phyloP scores from a whole-genome alignment of 2,888 invertebrate genomes.

The Diogma glabrata region DNA sequence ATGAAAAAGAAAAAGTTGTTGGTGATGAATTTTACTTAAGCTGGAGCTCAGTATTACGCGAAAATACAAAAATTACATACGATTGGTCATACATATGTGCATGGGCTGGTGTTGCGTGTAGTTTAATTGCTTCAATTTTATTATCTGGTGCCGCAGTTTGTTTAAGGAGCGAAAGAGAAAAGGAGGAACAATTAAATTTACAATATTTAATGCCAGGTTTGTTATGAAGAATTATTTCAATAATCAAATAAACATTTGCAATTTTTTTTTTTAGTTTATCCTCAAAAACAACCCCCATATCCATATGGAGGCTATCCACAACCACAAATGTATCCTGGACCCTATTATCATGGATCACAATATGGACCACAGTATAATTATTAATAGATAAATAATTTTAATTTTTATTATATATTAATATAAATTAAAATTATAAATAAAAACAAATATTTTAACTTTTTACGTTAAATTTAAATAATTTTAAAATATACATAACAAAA shows the following conservation, averaged over 20 bases:
- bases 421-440: too few species aligned
- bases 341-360: conserved; percentile 84
- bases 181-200: conserved; percentile 93
- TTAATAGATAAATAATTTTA: conserved; percentile 40
- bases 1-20: conserved; percentile 86
- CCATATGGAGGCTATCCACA: conserved; percentile 81
- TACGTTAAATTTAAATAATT: too few species aligned
- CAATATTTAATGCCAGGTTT: conserved; percentile 95
- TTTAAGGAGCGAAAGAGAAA: conserved; percentile 83
- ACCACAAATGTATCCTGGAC: conserved; percentile 72
- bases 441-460: too few species aligned
- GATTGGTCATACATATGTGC: conserved; percentile 96
- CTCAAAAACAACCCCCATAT: conserved; percentile 86
- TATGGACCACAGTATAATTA: conserved; percentile 83
- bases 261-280: conserved; percentile 58
- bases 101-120: conserved; percentile 91
- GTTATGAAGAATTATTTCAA: neutral
- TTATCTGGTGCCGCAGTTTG: conserved; percentile 91
- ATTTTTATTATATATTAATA: too few species aligned
- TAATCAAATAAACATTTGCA: conserved; percentile 10
- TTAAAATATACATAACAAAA: too few species aligned
- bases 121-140: conserved; percentile 81
- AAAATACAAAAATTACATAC: conserved; percentile 75
- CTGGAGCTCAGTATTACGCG: conserved; percentile 82
- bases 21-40: conserved; percentile 87